Evolutionary conservation across 1,140 invertebrate genomes (phyloP).

Genomic region (Saccostrea cuccullata): DNA sequence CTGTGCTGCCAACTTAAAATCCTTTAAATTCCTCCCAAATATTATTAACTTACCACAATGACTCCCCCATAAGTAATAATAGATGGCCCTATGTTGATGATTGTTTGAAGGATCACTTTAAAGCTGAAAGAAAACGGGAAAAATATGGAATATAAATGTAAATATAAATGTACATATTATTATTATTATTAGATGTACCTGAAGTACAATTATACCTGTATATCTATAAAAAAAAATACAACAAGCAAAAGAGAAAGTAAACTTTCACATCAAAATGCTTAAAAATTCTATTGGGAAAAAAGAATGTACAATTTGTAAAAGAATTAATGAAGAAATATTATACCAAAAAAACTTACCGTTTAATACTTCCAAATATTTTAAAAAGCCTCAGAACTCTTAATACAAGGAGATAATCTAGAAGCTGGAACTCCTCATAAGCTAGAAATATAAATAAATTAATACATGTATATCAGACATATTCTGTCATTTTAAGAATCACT

Average conservation of each 20-base stretch:
- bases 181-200: no score
- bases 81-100: slow-evolving; percentile 80
- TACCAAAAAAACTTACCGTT: slow-evolving; percentile 71
- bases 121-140: slow-evolving; percentile 75
- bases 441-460: slow-evolving; percentile 33
- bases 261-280: no score
- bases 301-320: no score
- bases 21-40: no score
- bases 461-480: no score
- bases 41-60: slow-evolving; percentile 78
- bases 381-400: slow-evolving; percentile 80
- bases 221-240: no score
- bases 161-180: no score
- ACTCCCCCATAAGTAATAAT: slow-evolving; percentile 81
- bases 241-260: no score
- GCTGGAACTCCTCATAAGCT: slow-evolving; percentile 76
- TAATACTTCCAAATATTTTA: slow-evolving; percentile 80
- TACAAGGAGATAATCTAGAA: slow-evolving; percentile 79
- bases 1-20: no score
- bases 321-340: not conserved
- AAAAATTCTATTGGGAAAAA: not conserved
- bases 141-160: not conserved
- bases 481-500: no score
- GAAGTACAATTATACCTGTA: no score
- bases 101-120: slow-evolving; percentile 80